These are phyloP conservation scores for Limonius californicus DNA, from an alignment of 1,140 invertebrate species.

Conservation along the genomic window DNA sequence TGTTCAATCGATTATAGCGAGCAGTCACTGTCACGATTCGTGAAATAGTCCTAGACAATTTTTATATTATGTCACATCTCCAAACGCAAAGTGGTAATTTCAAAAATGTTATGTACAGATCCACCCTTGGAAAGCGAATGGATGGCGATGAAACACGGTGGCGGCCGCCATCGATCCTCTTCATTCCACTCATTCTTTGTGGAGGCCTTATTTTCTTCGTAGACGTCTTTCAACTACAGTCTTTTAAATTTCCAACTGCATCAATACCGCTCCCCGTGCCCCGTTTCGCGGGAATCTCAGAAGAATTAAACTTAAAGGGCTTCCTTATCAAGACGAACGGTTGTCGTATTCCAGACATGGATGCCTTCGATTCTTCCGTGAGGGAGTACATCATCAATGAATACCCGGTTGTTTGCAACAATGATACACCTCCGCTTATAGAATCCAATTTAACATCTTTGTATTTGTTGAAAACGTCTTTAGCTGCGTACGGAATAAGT, in stretches of 20 bases:
- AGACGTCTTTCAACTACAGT: slow-evolving; percentile 30
- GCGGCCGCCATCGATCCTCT: slow-evolving; percentile 22
- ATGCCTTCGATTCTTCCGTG: slow-evolving; percentile 62
- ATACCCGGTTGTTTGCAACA: slow-evolving; percentile 47
- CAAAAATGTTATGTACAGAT: slow-evolving; percentile 13
- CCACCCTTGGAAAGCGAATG: slow-evolving; percentile 16
- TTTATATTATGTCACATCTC: too few relatives aligned
- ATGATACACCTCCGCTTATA: slow-evolving; percentile 54
- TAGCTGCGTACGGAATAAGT: slow-evolving; percentile 52
- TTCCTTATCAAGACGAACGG: slow-evolving; percentile 66
- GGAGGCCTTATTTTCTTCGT: slow-evolving; percentile 24
- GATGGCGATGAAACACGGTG: slow-evolving; percentile 22
- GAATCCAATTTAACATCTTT: slow-evolving; percentile 62
- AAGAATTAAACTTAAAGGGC: slow-evolving; percentile 30
- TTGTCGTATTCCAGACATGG: slow-evolving; percentile 75
- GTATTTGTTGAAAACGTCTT: slow-evolving; percentile 48
- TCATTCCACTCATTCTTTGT: slow-evolving; percentile 25
- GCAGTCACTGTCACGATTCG: too few relatives aligned
- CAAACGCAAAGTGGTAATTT: too few relatives aligned
- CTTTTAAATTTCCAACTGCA: neutral
- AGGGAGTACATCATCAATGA: slow-evolving; percentile 48
- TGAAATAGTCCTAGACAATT: too few relatives aligned
- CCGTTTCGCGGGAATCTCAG: neutral
- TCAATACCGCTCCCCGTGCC: neutral
- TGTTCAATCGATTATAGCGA: too few relatives aligned